Conservation (phyloP, 2,888 invertebrate species). For the Phrixothrix hirtus region DNA sequence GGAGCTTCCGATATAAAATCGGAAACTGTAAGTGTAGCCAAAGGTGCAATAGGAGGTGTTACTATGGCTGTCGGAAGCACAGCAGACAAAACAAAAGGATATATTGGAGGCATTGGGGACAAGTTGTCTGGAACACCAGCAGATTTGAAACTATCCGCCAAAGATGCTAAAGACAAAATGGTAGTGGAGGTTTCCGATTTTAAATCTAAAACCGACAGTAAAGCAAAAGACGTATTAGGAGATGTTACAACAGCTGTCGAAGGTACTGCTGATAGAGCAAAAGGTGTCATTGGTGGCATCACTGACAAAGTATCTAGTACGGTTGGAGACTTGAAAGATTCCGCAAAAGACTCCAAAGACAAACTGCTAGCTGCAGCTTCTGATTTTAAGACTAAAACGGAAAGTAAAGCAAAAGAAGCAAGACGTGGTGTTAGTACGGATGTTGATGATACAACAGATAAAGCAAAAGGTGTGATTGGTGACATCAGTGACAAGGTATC, state of each 20-base stretch:
- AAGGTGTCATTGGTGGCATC: slow-evolving; percentile 34
- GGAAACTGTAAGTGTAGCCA: too few species aligned
- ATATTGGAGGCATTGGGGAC: slow-evolving; percentile 5
- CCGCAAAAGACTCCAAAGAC: slow-evolving; percentile 20
- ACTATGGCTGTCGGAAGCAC: too few species aligned
- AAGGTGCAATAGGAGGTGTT: too few species aligned
- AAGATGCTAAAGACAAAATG: background rate
- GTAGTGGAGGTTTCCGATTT: background rate
- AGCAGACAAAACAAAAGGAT: slow-evolving; percentile 1
- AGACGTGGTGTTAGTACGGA: background rate
- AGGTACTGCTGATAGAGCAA: slow-evolving; percentile 34
- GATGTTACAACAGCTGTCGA: background rate
- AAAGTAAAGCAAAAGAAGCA: slow-evolving; percentile 5
- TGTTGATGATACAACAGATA: slow-evolving; percentile 24
- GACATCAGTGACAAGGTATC: background rate
- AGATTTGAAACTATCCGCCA: background rate
- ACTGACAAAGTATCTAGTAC: slow-evolving; percentile 40
- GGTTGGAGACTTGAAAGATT: slow-evolving; percentile 39
- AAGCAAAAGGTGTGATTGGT: slow-evolving; percentile 13
- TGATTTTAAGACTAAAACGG: slow-evolving; percentile 40
- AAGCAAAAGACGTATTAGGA: background rate
- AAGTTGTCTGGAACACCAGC: background rate
- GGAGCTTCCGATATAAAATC: too few species aligned
- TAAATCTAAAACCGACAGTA: slow-evolving; percentile 4
- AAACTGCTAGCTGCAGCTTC: slow-evolving; percentile 41